phyloP scores from a whole-genome alignment of 2,888 invertebrate genomes.

The Coelinius sp. region DNA sequence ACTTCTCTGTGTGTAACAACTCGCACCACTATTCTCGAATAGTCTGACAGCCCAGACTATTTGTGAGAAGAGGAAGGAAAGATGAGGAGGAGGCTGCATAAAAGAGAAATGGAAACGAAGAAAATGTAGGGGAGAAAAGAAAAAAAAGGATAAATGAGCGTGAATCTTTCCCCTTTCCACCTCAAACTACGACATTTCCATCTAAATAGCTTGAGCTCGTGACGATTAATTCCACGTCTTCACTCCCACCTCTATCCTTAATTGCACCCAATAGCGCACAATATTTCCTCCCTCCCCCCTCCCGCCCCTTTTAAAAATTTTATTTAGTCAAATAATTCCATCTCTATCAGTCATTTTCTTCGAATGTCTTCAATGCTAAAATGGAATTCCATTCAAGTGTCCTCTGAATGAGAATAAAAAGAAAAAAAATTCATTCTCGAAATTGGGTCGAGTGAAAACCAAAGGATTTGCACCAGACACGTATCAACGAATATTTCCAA shows the following conservation, averaged over 20 bases:
- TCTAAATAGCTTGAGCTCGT: constrained; percentile 30
- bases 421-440: constrained; percentile 20
- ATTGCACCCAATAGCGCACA: neutral
- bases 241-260: neutral
- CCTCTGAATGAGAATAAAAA: constrained; percentile 11
- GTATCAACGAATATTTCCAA: constrained; percentile 51
- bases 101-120: constrained; percentile 17
- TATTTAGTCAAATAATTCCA: neutral
- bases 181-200: constrained; percentile 16
- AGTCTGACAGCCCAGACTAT: constrained; percentile 37
- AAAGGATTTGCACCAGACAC: constrained; percentile 39
- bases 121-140: constrained; percentile 17
- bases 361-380: neutral
- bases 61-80: constrained; percentile 26
- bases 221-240: constrained; percentile 23
- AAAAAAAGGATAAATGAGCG: constrained; percentile 24
- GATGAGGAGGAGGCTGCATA: constrained; percentile 26
- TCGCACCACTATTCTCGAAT: constrained; percentile 49
- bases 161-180: constrained; percentile 15
- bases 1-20: constrained; percentile 40
- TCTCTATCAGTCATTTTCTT: neutral
- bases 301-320: neutral
- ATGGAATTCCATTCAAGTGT: neutral
- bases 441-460: constrained; percentile 19
- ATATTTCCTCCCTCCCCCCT: neutral